Evolutionary conservation across 2,113 vertebrate genomes (phyloP), one percentile per base, ranked within the genome.

Genomic region (Psilopogon haemacephalus): DNA sequence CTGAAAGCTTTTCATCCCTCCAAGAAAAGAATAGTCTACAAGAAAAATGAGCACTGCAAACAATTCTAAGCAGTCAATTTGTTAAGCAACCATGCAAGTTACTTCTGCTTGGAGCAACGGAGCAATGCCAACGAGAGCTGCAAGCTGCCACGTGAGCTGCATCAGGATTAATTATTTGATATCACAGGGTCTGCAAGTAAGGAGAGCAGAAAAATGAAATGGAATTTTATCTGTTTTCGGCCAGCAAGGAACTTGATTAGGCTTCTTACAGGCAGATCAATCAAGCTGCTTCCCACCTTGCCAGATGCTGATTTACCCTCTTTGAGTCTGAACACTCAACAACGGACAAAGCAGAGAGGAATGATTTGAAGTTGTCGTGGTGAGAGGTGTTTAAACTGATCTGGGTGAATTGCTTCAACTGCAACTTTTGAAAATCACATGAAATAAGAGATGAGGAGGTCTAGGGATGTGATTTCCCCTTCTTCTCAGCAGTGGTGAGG

Each of bases 41-140:
- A 90, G 96, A 97, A 95, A 96, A 94, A 97, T 40, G 93, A 96
- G 33, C 64, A 28, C 69, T 86, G 15, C 6, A 50, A 90, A 86
- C 90, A 89, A 94, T 95, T 52, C 90, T 86, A 38, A 84, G 93
- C 94, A 88, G 92, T 79, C 93, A 73, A 86, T 96, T 97, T 97
- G 93, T 93, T 89, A 84, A 89, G 84, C 72, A 94, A 86, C 40
- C 30, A 65, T 17, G 55, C 30, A 88, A 94, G 92, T 27, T 42
- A 10, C 71, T 71, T 42, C 84, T 84, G 32, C 94, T 62, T 33
- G 91, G 86, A 90, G 95, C 90, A 65, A 67, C 48, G 76, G 38
- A 37, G 40, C 76, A 87, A 68, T 52, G 42, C 23, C 67, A 85
- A 84, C 59, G 4, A 27, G 63, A 81, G 48, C 89, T 83, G 93